Conservation (phyloP, 1,140 invertebrate species). For the Augochlora pura region DNA sequence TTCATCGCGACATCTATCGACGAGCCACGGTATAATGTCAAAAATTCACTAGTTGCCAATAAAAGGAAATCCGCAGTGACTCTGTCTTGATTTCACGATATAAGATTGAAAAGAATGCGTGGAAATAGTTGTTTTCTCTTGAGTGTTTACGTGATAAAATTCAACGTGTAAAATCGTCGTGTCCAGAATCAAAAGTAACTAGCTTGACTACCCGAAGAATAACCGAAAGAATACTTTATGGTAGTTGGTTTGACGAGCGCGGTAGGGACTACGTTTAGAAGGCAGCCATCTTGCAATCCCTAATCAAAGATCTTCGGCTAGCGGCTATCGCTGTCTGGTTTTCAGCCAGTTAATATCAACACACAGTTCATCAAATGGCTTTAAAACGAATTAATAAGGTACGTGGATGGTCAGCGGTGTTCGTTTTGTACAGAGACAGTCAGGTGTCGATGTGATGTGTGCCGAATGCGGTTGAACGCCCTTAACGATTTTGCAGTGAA, state of each 20-base stretch:
- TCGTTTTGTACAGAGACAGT: conserved; percentile 30
- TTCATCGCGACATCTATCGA: conserved; percentile 57
- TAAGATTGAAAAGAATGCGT: conserved; percentile 41
- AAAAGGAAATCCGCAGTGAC: conserved; percentile 72
- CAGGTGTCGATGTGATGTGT: conserved; percentile 57
- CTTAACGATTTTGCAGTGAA: conserved; percentile 79
- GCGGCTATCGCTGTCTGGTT: conserved; percentile 81
- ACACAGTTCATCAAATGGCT: conserved; percentile 89
- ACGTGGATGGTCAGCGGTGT: conserved; percentile 79
- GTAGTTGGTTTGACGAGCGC: conserved; percentile 70
- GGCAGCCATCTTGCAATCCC: conserved; percentile 82
- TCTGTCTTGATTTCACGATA: conserved; percentile 53
- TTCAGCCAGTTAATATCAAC: conserved; percentile 80
- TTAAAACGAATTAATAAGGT: conserved; percentile 98
- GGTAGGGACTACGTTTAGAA: conserved; percentile 79
- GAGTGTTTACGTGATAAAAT: conserved; percentile 19
- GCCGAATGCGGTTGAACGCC: conserved; percentile 76
- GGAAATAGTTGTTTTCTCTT: neutral
- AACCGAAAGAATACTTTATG: neutral
- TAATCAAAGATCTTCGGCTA: conserved; percentile 81
- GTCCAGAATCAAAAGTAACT: neutral
- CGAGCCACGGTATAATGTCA: conserved; percentile 34
- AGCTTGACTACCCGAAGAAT: neutral
- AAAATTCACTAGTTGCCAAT: conserved; percentile 70
- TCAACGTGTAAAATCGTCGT: conserved; percentile 21